Percentiles rank a stretch among this genome's conserved stretches.
Evolutionary conservation across 2,113 vertebrate genomes (phyloP).

Genomic region (Porphyrio hochstetteri): DNA sequence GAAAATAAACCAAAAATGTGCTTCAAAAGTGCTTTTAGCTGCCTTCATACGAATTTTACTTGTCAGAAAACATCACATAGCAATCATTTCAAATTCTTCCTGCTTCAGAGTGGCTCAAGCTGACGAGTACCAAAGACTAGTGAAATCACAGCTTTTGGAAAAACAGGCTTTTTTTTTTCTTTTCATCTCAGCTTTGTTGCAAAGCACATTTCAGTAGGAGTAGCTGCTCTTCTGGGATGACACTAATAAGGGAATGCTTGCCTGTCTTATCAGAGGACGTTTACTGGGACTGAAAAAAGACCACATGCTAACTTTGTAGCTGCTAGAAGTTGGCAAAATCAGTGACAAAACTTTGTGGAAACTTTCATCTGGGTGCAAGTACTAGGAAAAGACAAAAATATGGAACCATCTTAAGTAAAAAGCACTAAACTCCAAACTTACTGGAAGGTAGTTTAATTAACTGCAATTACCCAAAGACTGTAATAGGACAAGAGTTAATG

Average conservation of each 20-base stretch:
- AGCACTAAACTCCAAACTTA: background rate
- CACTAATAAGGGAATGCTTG: background rate
- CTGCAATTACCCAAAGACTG: background rate
- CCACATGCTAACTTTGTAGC: background rate
- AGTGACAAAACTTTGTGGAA: background rate
- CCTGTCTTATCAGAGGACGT: background rate
- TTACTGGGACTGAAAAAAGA: background rate
- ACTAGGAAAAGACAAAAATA: background rate
- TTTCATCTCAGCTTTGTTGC: background rate
- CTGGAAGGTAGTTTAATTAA: background rate
- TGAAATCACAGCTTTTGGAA: background rate
- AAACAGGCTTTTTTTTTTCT: background rate
- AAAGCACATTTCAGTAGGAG: background rate
- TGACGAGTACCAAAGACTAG: background rate
- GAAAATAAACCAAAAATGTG: background rate
- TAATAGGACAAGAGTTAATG: background rate
- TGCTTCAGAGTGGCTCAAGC: background rate
- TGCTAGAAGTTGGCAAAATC: background rate
- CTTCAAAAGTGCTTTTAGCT: background rate
- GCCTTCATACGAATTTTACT: background rate
- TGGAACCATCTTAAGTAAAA: background rate
- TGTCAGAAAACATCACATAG: background rate
- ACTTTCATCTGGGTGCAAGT: background rate
- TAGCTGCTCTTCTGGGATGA: background rate
- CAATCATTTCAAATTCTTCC: background rate